These are phyloP conservation scores for Drosophila paramelanica DNA, from an alignment of 2,888 invertebrate genomes.

Conservation along the genomic window DNA sequence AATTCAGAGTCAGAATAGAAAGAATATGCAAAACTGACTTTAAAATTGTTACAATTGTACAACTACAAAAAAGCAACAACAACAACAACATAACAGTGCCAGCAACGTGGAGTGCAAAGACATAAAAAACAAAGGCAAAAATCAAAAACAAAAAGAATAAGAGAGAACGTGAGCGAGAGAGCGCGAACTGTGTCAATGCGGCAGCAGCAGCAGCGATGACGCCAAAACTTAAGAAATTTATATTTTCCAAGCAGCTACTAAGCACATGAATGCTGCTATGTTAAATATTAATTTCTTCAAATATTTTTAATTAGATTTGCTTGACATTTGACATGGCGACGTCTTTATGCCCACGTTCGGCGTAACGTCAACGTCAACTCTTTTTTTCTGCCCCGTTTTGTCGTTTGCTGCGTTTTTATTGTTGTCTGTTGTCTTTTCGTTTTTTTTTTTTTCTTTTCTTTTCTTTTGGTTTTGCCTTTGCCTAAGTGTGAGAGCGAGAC, in stretches of 20 bases:
- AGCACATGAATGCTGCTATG: slow-evolving; percentile 26
- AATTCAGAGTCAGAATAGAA: slow-evolving; percentile 9
- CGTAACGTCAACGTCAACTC: slow-evolving; percentile 53
- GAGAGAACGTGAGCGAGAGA: slow-evolving; percentile 70
- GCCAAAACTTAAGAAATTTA: slow-evolving; percentile 65
- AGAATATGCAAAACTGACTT: slow-evolving; percentile 27
- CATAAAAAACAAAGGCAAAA: slow-evolving; percentile 55
- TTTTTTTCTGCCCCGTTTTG: slow-evolving; percentile 45
- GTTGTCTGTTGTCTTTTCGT: slow-evolving; percentile 52
- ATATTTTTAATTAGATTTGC: slow-evolving; percentile 69
- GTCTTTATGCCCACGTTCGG: slow-evolving; percentile 24
- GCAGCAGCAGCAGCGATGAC: slow-evolving; percentile 60
- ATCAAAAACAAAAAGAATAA: slow-evolving; percentile 48
- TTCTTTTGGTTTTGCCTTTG: slow-evolving; percentile 36
- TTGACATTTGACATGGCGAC: slow-evolving; percentile 40
- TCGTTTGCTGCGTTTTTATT: slow-evolving; percentile 52
- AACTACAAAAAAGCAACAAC: slow-evolving; percentile 27
- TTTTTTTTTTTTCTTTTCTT: slow-evolving; percentile 22
- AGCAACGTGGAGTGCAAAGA: slow-evolving; percentile 64
- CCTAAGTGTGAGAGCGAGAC: slow-evolving; percentile 25
- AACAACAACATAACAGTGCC: slow-evolving; percentile 48
- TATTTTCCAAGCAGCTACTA: slow-evolving; percentile 15
- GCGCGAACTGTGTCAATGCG: slow-evolving; percentile 76
- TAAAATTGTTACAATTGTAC: slow-evolving; percentile 54
- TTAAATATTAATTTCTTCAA: slow-evolving; percentile 44